Base-by-base conservation (phyloP, 2,113 vertebrate species). In the Heteronetta atricapilla region DNA sequence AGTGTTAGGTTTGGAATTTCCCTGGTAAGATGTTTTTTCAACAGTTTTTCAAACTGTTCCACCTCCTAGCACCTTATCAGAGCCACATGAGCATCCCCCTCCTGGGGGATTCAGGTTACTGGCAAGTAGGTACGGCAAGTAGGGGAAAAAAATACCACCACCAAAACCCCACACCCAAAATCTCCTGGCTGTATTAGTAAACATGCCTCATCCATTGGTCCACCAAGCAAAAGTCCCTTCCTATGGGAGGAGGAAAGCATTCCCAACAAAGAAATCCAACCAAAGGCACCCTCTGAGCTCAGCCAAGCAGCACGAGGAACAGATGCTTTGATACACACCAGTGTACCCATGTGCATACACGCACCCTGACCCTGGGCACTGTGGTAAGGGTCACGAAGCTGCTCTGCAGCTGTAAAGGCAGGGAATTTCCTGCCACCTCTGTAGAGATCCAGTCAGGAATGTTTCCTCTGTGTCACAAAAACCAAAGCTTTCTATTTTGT, bases 311-410 rank as follows among this genome's bases (percentile, higher is more conserved):
- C 23, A 64, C 15, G 0, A 4, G 11, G 67, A 18, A 13, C 44
- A 55, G 36, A n/a, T 26, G n/a, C n/a, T 36, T 42, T 2, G 0
- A 19, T 67, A 67, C 23, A 7, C 14, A 31, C 4, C 1, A 3
- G 10, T 8, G 7, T 7, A 3, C 33, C 42, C 7, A 2, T 8
- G 20, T 13, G 15, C 4, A 7, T 5, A n/a, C 23, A 13, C 4
- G 36, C 23, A 38, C 23, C 9, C 7, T 25, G 64, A 36, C 6
- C 16, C 40, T 13, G 18, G 40, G 58, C 62, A 53, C 53, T 18
- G 2, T 2, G 8, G 31, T 64, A 21, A 36, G 33, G 23, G 38
- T 82, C 75, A 56, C 1, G 0, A 2, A 62, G 58, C 18, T 72
- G 42, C 53, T 46, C 56, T 55, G 29, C 23, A 88, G 42, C n/a